phyloP scores from a whole-genome alignment of 53 echinoderm and acorn worm species.

The Hippasteria phrygiana region DNA sequence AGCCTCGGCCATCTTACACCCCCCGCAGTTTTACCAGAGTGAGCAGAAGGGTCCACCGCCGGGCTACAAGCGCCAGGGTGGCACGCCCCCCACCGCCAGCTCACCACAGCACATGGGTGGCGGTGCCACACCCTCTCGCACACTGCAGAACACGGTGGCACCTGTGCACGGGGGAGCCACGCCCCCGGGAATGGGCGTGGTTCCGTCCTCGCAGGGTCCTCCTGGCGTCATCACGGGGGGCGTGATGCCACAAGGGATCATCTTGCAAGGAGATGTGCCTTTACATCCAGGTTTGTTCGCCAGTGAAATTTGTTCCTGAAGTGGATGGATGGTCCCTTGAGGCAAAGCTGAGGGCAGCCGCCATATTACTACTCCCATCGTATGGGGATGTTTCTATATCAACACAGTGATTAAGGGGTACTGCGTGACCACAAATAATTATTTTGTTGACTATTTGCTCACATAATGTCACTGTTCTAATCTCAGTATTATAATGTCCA shows the following conservation, averaged over 20 bases:
- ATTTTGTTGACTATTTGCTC: no score
- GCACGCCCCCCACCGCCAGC: conserved; percentile 36
- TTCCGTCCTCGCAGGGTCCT: conserved; percentile 17
- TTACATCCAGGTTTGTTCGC: conserved; percentile 66
- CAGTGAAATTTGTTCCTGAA: no score
- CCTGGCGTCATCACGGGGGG: conserved; percentile 3
- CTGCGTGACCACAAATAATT: no score
- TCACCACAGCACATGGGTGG: conserved; percentile 8
- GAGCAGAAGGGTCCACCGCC: conserved; percentile 6
- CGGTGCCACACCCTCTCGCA: conserved; percentile 25
- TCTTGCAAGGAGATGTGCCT: conserved; percentile 64
- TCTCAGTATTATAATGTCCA: no score
- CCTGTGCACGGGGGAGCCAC: conserved; percentile 39
- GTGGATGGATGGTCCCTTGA: no score
- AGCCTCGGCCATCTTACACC: conserved; percentile 12
- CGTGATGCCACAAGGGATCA: conserved; percentile 73
- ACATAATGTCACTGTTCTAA: no score
- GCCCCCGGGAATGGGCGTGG: conserved; percentile 47
- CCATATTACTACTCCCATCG: no score
- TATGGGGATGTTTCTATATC: no score
- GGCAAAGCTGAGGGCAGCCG: no score
- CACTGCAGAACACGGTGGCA: neutral
- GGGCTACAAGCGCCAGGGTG: conserved; percentile 18
- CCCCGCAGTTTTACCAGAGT: conserved; percentile 31
- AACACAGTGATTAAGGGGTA: no score